Base-by-base conservation (phyloP, 1,140 invertebrate genomes). In the Pseudomyrmex sp. region DNA sequence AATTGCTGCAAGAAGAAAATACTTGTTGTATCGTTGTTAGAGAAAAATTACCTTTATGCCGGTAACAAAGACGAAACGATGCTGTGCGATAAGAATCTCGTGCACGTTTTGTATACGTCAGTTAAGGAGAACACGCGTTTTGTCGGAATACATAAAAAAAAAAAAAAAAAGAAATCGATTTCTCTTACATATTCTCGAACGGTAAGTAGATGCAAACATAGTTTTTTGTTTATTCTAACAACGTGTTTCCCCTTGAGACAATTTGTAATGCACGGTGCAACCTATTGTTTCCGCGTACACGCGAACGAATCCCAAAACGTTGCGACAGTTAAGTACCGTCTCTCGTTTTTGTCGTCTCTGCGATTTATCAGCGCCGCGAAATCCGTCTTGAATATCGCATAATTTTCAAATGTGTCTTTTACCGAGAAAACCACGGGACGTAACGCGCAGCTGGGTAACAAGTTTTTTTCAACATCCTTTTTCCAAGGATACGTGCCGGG, bases 201-300 rank as follows among this genome's bases (percentile, higher is more conserved):
- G 23, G 66, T 58, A 72, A 80, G 76, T 20, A 56, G 44, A 59
- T 80, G 54, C 66, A 72, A 50, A 62, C 35, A 26, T 12, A 58
- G 46, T 80, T 72, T 79, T 80, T 80, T 72, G n/a, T 44, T 13
- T 59, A 72, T 80, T 80, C 76, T 59, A 59, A 70, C 76, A 80
- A 70, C 46, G 44, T 59, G 46, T 58, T 70, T 15, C 2, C 46
- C 74, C 20, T 13, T 72, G 61, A 80, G 58, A 59, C 20, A 12
- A 8, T 48, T 79, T 44, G 54, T 13, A 48, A 20, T 12, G 12
- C 20, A 46, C 75, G 18, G 58, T 26, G 35, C 52, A 69, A 58
- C 18, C 50, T 66, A 48, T 12, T 48, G 18, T 18, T 48, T 66
- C 56, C 26, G 15, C n/a, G 15, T 9, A 66, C 13, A 26, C 15